Conservation (phyloP, 2,113 vertebrate genomes). For the Lophura nycthemera region DNA sequence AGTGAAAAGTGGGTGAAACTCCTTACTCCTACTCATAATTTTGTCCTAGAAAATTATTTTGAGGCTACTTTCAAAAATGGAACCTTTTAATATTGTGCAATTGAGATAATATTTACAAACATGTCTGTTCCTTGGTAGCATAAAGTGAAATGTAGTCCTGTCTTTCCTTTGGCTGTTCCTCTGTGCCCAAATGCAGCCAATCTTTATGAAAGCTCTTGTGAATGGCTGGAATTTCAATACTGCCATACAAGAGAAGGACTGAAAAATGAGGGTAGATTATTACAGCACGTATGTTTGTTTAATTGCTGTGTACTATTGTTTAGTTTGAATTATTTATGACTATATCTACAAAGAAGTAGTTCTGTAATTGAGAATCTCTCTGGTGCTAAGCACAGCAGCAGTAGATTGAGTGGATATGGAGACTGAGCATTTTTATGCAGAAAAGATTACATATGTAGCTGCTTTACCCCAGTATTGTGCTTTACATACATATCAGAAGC, state of each 20-base stretch:
- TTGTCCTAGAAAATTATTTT: not conserved
- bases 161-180: not conserved
- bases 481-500: not conserved
- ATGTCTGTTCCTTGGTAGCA: not conserved
- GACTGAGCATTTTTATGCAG: not conserved
- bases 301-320: not conserved
- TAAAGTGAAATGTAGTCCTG: not conserved
- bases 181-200: not conserved
- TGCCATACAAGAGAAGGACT: not conserved
- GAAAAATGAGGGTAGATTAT: not conserved
- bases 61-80: not conserved
- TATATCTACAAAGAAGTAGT: not conserved
- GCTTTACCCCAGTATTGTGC: not conserved
- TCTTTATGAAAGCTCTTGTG: not conserved
- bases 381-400: not conserved
- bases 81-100: not conserved
- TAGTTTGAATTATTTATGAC: conserved; percentile 26
- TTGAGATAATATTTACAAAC: not conserved
- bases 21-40: not conserved
- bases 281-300: not conserved
- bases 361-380: not conserved
- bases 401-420: not conserved
- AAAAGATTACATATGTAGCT: not conserved
- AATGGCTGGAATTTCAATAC: not conserved
- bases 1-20: not conserved